A percentile compares a stretch with the other conserved stretches of the same genome.
Conservation (phyloP, 2,113 vertebrate species). For the Hippocampus guttulatus region DNA sequence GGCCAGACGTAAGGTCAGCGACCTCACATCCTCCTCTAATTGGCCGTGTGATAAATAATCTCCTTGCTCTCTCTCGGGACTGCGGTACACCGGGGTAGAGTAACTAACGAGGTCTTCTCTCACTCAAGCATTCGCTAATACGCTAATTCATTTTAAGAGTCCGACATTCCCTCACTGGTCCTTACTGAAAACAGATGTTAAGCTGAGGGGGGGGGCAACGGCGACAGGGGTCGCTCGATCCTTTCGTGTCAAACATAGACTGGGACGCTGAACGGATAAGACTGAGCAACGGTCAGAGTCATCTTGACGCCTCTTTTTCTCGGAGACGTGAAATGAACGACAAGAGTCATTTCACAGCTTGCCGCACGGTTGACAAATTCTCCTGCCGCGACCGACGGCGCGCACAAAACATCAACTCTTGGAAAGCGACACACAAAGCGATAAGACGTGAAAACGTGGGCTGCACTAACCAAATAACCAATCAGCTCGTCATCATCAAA, state of each 20-base stretch:
- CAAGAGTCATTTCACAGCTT: slow-evolving; percentile 61
- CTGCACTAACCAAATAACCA: slow-evolving; percentile 31
- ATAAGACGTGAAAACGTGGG: slow-evolving; percentile 19
- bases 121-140: slow-evolving; percentile 58
- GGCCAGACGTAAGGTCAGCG: slow-evolving; percentile 63
- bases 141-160: slow-evolving; percentile 69
- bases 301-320: background rate
- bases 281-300: slow-evolving; percentile 21
- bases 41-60: slow-evolving; percentile 61
- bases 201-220: slow-evolving; percentile 10
- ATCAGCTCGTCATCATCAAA: slow-evolving; percentile 8
- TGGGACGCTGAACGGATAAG: slow-evolving; percentile 10
- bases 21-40: slow-evolving; percentile 68
- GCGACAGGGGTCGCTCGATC: slow-evolving; percentile 25
- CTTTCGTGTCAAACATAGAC: slow-evolving; percentile 28
- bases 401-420: slow-evolving; percentile 42
- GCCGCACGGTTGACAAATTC: slow-evolving; percentile 44
- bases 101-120: slow-evolving; percentile 38
- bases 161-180: slow-evolving; percentile 48
- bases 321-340: slow-evolving; percentile 58
- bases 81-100: slow-evolving; percentile 10
- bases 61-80: slow-evolving; percentile 42
- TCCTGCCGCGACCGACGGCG: slow-evolving; percentile 18
- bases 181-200: slow-evolving; percentile 68
- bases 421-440: background rate